A percentile compares a stretch with the other conserved stretches of the same genome.
These are phyloP conservation scores for Mesocentrotus franciscanus DNA, from an alignment of 53 echinoderm and acorn worm species.

Conservation along the genomic window DNA sequence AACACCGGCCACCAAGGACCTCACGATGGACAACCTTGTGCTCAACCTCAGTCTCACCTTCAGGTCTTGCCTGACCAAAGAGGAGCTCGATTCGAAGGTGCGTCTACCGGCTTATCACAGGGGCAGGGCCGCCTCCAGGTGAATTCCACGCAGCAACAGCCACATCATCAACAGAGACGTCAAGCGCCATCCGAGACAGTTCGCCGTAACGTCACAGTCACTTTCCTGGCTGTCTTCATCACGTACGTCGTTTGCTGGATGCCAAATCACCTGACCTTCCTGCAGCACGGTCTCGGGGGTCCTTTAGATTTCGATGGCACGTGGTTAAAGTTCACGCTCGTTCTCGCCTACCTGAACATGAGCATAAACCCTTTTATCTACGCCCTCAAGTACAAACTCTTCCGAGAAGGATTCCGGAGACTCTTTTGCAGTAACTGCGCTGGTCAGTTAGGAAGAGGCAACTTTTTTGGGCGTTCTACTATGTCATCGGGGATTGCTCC, in stretches of 20 bases:
- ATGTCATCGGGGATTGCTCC: not conserved
- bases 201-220: not conserved
- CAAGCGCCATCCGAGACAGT: not conserved
- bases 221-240: not conserved
- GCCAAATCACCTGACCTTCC: not conserved
- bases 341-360: slow-evolving; percentile 19
- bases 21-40: not conserved
- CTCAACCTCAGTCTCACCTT: not conserved
- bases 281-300: not conserved
- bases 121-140: not conserved
- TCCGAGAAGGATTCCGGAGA: slow-evolving; percentile 64
- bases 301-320: slow-evolving; percentile 54
- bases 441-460: not conserved
- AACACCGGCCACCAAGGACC: not conserved
- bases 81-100: not conserved
- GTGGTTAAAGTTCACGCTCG: slow-evolving; percentile 50
- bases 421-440: slow-evolving; percentile 50
- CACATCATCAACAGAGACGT: slow-evolving; percentile 1
- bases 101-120: not conserved
- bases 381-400: slow-evolving; percentile 82
- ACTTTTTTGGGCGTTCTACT: not conserved
- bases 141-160: not conserved
- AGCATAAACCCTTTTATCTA: slow-evolving; percentile 53
- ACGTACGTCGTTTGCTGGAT: slow-evolving; percentile 10
- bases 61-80: not conserved